Evolutionary conservation across 2,797 vertebrate species (phyloP).

Genomic region (Margarornis squamiger): DNA sequence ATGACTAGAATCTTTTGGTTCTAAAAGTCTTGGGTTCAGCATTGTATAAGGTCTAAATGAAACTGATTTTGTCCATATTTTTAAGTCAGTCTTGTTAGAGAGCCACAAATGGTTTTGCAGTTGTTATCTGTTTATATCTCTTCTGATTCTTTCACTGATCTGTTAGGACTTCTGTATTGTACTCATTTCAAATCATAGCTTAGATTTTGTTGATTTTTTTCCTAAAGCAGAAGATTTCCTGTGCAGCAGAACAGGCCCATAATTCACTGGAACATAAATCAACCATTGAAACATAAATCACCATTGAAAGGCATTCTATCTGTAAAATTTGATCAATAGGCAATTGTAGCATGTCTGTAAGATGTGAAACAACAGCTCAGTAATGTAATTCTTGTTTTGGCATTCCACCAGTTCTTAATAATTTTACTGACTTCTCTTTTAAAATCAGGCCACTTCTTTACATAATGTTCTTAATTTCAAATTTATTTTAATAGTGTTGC

Average conservation of each 20-base stretch:
- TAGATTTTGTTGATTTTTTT: neutral
- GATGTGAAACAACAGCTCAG: neutral
- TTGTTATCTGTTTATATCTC: neutral
- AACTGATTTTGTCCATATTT: neutral
- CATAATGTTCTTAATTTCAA: neutral
- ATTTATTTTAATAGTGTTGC: neutral
- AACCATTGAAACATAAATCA: neutral
- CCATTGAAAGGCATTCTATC: neutral
- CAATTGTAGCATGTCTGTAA: neutral
- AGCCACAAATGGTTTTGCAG: neutral
- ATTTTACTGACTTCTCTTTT: neutral
- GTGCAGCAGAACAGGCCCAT: neutral
- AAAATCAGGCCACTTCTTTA: neutral
- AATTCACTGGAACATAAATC: neutral
- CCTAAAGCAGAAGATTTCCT: neutral
- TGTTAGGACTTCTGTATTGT: neutral
- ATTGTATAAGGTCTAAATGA: neutral
- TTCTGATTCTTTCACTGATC: neutral
- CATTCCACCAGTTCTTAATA: neutral
- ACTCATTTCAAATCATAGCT: neutral
- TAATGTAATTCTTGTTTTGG: neutral
- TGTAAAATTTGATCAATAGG: neutral
- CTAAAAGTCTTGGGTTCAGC: neutral
- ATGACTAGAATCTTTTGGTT: neutral
- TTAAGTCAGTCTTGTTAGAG: neutral